phyloP scores from a whole-genome alignment of 1,140 invertebrate genomes.

The Vollenhovia emeryi region DNA sequence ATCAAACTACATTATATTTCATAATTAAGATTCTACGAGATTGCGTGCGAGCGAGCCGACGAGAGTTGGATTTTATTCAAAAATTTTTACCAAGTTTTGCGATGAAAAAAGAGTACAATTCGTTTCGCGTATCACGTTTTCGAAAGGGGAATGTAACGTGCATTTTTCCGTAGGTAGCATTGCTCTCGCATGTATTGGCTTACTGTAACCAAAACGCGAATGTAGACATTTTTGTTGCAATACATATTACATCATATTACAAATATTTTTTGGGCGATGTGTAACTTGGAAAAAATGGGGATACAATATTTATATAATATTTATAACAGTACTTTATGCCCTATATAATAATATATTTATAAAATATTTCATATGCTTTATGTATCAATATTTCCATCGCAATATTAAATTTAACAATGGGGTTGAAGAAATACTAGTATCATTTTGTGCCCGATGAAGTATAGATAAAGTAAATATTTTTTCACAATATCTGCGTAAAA shows the following conservation, averaged over 20 bases:
- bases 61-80: neutral
- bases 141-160: neutral
- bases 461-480: neutral
- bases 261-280: neutral
- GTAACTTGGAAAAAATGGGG: neutral
- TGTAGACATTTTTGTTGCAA: neutral
- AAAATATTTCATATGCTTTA: neutral
- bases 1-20: conserved; percentile 31
- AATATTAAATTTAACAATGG: conserved; percentile 17
- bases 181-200: neutral
- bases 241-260: neutral
- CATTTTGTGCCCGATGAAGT: neutral
- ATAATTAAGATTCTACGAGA: conserved; percentile 41
- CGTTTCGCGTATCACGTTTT: conserved; percentile 16
- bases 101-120: conserved; percentile 17
- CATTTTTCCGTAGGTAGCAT: neutral
- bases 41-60: neutral
- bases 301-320: conserved; percentile 23
- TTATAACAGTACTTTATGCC: neutral
- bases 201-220: conserved; percentile 3
- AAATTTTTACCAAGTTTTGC: conserved; percentile 1
- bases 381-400: neutral
- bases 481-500: neutral
- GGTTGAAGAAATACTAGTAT: neutral
- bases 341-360: conserved; percentile 10